Evolutionary conservation across 2,888 invertebrate genomes (phyloP), one percentile per base, ranked within the genome.

Genomic region (Meiosimyza platycephala): DNA sequence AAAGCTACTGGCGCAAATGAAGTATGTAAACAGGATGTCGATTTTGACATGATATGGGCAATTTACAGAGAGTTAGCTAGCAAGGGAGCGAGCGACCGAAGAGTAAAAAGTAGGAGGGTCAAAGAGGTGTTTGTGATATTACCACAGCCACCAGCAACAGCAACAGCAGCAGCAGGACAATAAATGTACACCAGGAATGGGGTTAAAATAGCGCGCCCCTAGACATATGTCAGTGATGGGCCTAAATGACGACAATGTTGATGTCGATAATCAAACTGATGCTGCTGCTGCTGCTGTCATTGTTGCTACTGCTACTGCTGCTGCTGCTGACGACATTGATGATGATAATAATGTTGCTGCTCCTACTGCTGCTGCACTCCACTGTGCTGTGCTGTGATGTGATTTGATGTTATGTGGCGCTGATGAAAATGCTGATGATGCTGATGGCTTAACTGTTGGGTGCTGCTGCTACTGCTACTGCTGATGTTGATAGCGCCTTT

Each of bases 391-490:
- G n/a, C n/a, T n/a, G n/a, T n/a, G 40, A 40, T 40, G 40, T 33
- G 48, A 15, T 66, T 15, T 7, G 12, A 18, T 54, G n/a, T 48
- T 18, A 11, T 64, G 55, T 52, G 51, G 15, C 63, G 63, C 4
- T 54, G 59, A 54, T 22, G 60, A 22, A 47, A 15, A 55, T 64
- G 67, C 12, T 67, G 33, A 69, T 52, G 33, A 12, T 15, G 72
- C 13, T 28, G 57, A 71, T 18, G 55, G 51, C 52, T 64, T 71
- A 63, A 57, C 62, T 51, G 51, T 52, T 11, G 22, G 65, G n/a
- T 33, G 40, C 54, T 40, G 40, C 54, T 40, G n/a, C 22, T 51
- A 9, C 28, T 18, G 15, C 16, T 18, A 16, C 28, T 59, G 11
- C 22, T 54, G n/a, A 54, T 54, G 55, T 9, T 18, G 18, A 40